These are phyloP conservation scores for Procavia capensis DNA, from an alignment of 2,113 vertebrate genomes.

Conservation along the genomic window DNA sequence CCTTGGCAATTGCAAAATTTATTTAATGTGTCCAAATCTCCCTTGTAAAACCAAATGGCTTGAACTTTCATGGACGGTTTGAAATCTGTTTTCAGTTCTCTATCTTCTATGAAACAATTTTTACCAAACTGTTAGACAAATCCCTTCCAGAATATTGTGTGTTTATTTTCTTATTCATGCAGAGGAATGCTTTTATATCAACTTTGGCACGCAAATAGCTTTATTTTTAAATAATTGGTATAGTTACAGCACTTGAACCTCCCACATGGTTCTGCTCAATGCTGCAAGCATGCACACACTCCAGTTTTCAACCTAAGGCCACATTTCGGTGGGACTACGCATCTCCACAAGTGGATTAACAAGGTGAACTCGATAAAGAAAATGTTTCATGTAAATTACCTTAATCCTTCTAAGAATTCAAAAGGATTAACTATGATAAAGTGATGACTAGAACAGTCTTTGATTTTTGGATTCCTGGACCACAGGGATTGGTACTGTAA, in stretches of 20 bases:
- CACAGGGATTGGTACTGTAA: background rate
- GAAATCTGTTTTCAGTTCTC: constrained; percentile 8
- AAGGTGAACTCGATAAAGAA: constrained; percentile 57
- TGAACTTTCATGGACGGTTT: constrained; percentile 41
- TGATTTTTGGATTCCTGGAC: constrained; percentile 9
- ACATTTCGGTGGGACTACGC: constrained; percentile 13
- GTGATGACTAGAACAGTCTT: constrained; percentile 4
- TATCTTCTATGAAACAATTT: background rate
- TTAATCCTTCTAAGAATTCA: constrained; percentile 53
- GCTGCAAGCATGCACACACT: constrained; percentile 21
- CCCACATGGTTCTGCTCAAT: constrained; percentile 44
- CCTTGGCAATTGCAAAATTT: background rate
- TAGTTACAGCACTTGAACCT: constrained; percentile 32
- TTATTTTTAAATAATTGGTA: constrained; percentile 56
- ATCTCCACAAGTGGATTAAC: constrained; percentile 64
- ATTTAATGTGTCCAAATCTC: constrained; percentile 26
- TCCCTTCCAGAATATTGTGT: constrained; percentile 10
- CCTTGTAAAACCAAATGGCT: constrained; percentile 65
- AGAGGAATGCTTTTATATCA: constrained; percentile 47
- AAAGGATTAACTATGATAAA: constrained; percentile 33
- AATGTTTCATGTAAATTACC: constrained; percentile 55
- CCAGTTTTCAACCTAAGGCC: constrained; percentile 54
- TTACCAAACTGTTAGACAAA: constrained; percentile 34
- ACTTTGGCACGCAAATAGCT: constrained; percentile 53
- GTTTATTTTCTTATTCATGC: constrained; percentile 59